Evolutionary conservation across 2,888 invertebrate species (phyloP), one percentile per base, ranked within the genome.

Genomic region (Hirtodrosophila trivittata): DNA sequence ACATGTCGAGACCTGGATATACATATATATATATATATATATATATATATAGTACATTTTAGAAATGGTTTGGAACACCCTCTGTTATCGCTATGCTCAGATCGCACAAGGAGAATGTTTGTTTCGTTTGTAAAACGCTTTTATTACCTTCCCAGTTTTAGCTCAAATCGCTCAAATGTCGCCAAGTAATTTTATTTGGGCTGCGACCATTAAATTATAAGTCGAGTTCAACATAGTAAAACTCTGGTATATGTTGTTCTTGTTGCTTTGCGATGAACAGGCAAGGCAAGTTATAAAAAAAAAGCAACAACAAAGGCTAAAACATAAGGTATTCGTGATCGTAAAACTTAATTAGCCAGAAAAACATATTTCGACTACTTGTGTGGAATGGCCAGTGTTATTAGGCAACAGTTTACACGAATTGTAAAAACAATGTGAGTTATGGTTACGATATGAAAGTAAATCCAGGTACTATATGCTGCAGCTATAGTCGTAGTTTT

Each of bases 291-390:
- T 28, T 37, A 49, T 50, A 21, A 38, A 54, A 26, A 38, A 32
- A 28, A n/a, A n/a, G n/a, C n/a, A 21, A 21, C 18, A 21, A 21
- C 18, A 21, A 21, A 2, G 5, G 5, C 18, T 3, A 21, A 21
- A 21, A 5, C 39, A 21, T 7, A 46, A 54, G 54, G 41, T 59
- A 60, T 9, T 47, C 38, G 51, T 16, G 49, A 38, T 54, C 74
- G 45, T 74, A 77, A 74, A 74, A 74, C 56, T 73, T 77, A 74
- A 74, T 74, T 74, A 65, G 65, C 54, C 47, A 59, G 47, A 51
- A 67, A 46, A 56, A 28, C 18, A 65, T 66, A 65, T 37, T 47
- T 12, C 10, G 13, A 41, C 18, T 21, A 21, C 5, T 21, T 21
- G 18, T 21, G 5, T 21, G 18, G 18, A 21, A 2, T 21, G 18